Conservation (phyloP, 2,888 invertebrate species). For the Amorpha juglandis region DNA sequence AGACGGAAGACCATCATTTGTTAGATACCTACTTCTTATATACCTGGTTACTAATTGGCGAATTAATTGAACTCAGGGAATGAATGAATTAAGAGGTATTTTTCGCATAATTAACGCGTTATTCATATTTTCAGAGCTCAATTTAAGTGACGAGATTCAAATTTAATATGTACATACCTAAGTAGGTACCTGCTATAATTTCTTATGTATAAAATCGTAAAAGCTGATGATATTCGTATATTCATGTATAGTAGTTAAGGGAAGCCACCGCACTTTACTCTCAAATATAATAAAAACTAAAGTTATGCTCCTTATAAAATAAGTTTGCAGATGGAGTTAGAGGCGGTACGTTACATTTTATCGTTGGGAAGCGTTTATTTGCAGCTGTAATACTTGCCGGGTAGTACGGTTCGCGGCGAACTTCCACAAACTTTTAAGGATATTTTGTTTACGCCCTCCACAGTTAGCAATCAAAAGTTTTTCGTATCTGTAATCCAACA, state of each 20-base stretch:
- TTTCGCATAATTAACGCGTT: no score
- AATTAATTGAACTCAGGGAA: no score
- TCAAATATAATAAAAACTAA: constrained; percentile 14
- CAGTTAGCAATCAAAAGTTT: constrained; percentile 14
- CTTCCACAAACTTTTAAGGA: constrained; percentile 1
- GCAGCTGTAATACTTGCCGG: constrained; percentile 2
- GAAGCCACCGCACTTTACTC: constrained; percentile 4
- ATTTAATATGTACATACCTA: background rate
- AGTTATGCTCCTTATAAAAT: constrained; percentile 9
- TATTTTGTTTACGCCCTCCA: constrained; percentile 15
- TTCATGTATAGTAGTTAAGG: constrained; percentile 1
- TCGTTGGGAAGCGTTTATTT: constrained; percentile 12
- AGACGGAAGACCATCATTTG: background rate
- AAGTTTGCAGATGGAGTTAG: constrained; percentile 18
- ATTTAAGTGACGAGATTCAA: background rate
- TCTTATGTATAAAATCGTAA: constrained; percentile 2
- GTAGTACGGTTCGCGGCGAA: background rate
- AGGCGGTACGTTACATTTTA: constrained; percentile 12
- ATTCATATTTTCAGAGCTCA: background rate
- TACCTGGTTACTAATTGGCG: no score
- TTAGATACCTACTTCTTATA: background rate
- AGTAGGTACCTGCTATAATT: background rate
- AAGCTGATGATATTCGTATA: constrained; percentile 7
- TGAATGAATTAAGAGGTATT: no score
- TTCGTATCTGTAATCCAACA: background rate